phyloP scores from a whole-genome alignment of 2,888 invertebrate genomes.

The Tupiocoris notatus region DNA sequence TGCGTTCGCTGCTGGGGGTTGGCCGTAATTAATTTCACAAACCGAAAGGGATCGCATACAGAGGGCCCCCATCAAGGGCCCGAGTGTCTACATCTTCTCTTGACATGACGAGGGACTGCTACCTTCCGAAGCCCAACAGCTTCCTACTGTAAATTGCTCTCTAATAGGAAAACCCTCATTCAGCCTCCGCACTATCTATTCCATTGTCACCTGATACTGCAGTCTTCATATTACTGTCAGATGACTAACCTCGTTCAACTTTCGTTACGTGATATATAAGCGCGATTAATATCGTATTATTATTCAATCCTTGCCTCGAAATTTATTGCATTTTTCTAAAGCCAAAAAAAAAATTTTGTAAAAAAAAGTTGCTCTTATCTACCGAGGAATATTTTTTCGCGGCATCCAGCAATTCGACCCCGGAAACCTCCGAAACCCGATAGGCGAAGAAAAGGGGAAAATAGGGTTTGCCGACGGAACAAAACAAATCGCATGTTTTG shows the following conservation, averaged over 20 bases:
- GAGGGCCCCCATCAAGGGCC: background rate
- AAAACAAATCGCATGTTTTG: conserved; percentile 27
- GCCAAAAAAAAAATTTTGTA: too few species aligned
- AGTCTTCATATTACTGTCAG: too few species aligned
- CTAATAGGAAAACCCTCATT: background rate
- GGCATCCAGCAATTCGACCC: too few species aligned
- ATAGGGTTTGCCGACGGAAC: background rate
- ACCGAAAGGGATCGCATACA: background rate
- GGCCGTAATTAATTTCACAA: conserved; percentile 17
- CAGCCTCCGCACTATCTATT: too few species aligned
- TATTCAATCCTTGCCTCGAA: too few species aligned
- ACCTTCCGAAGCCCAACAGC: background rate
- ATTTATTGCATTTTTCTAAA: too few species aligned
- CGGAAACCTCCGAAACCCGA: background rate
- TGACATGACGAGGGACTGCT: background rate
- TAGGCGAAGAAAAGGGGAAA: background rate
- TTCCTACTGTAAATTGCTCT: background rate
- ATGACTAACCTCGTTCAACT: too few species aligned
- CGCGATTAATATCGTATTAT: too few species aligned
- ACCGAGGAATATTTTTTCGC: too few species aligned
- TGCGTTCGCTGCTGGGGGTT: background rate
- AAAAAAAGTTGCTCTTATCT: too few species aligned
- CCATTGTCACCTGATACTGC: too few species aligned
- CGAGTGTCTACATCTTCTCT: background rate
- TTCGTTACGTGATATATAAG: too few species aligned